Base-by-base conservation (phyloP, 2,113 vertebrate species). In the Zapus hudsonius region DNA sequence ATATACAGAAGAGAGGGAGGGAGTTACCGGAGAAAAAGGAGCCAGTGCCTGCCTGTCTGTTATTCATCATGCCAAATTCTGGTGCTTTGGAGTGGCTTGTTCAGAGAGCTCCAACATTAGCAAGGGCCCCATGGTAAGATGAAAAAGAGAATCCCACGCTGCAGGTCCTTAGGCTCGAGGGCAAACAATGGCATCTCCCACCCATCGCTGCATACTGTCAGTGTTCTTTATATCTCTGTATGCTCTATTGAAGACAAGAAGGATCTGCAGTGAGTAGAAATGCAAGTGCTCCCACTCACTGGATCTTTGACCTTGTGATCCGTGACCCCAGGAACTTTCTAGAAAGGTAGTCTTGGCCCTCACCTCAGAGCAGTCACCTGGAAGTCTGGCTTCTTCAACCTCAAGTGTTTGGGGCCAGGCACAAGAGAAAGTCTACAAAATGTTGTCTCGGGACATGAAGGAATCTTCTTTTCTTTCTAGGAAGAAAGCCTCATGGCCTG, bases 1-100 rank as follows among this genome's bases (percentile, higher is more conserved):
- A 81, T 94, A 95, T 96, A 97, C 97, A 95, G 97, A 97, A 94
- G 72, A 92, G 93, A 79, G 85, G 84, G 57, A 76, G 88, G 95
- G 87, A 93, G 67, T 96, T 90, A 19, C 40, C 47, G 96, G 94
- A 94, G 93, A 95, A 95, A 97, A 96, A 89, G 76, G 94, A 95
- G 90, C 94, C 95, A 63, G 87, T 64, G 96, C 52, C 91, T 19
- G 52, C 79, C 93, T 73, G 66, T 84, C 93, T 52, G 97, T 75
- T 38, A 87, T 97, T 95, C 92, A 36, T 97, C 97, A 97, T 33
- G 52, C 80, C 64, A 22, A n/a, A 25, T 2, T 22, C 90, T 76
- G 96, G 74, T 93, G 94, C 95, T 96, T 93, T 70, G 47, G 0
- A 0, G 67, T 63, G 84, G 73, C 78, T 0, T 0, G 1, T 42